Percentiles rank a stretch among this genome's conserved stretches.
These are phyloP conservation scores for Sciurus carolinensis DNA, from an alignment of 2,797 vertebrate species.

Conservation along the genomic window DNA sequence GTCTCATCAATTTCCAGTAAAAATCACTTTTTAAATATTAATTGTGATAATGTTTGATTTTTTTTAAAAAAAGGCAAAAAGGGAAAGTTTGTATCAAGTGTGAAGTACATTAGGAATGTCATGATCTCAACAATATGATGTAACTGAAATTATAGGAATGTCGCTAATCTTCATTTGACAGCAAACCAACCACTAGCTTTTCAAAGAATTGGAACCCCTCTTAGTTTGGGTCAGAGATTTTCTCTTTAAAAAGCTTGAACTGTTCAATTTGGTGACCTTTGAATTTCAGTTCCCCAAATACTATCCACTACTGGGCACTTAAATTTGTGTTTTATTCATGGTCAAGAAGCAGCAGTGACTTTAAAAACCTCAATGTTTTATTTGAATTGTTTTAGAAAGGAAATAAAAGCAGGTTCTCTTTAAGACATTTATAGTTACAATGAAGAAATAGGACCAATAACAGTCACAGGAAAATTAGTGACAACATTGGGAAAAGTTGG, in stretches of 20 bases:
- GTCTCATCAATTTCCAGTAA: slow-evolving; percentile 74
- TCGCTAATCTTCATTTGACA: slow-evolving; percentile 46
- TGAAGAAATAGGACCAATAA: background rate
- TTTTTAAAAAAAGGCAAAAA: slow-evolving; percentile 71
- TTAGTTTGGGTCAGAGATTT: slow-evolving; percentile 63
- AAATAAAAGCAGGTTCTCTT: background rate
- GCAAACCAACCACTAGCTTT: slow-evolving; percentile 27
- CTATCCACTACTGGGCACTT: background rate
- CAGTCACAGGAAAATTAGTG: background rate
- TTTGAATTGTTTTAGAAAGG: slow-evolving; percentile 28
- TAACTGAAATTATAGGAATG: slow-evolving; percentile 31
- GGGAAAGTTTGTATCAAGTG: slow-evolving; percentile 39
- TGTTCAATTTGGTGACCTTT: slow-evolving; percentile 33
- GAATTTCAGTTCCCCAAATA: slow-evolving; percentile 58
- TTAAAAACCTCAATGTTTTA: slow-evolving; percentile 23
- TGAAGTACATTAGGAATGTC: slow-evolving; percentile 52
- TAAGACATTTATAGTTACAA: background rate
- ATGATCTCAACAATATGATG: slow-evolving; percentile 54
- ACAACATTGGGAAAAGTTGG: slow-evolving; percentile 5
- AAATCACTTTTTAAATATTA: slow-evolving; percentile 78
- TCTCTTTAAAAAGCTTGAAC: slow-evolving; percentile 62
- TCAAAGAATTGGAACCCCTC: slow-evolving; percentile 59
- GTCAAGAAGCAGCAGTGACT: slow-evolving; percentile 28
- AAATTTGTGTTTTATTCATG: slow-evolving; percentile 60
- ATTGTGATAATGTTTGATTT: slow-evolving; percentile 80